Percentiles rank a stretch among this genome's conserved stretches.
phyloP scores from a whole-genome alignment of 2,113 vertebrate species.

The Cebus imitator region DNA sequence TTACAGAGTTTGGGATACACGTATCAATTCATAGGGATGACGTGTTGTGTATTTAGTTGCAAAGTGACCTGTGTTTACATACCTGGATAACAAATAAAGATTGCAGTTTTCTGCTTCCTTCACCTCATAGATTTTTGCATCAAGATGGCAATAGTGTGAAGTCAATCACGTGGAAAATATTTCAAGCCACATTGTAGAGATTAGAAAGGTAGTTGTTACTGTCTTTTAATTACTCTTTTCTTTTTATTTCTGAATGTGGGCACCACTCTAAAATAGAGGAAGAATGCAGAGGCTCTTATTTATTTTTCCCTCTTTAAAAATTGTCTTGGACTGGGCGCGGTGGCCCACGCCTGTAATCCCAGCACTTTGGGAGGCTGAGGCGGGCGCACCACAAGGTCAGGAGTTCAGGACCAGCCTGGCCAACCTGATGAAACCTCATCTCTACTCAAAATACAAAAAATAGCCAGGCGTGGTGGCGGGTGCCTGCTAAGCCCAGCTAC shows the following conservation, averaged over 20 bases:
- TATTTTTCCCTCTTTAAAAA: background rate
- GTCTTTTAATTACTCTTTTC: background rate
- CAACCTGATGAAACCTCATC: too few relatives aligned
- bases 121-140: conserved; percentile 46
- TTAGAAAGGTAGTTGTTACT: background rate
- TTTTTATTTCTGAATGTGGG: background rate
- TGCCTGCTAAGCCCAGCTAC: too few relatives aligned
- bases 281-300: background rate
- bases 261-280: background rate
- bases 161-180: conserved; percentile 6
- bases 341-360: too few relatives aligned
- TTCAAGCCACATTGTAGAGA: conserved; percentile 39
- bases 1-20: background rate
- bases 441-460: too few relatives aligned
- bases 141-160: background rate
- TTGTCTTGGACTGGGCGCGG: background rate
- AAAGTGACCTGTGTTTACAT: background rate
- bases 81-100: background rate
- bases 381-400: too few relatives aligned
- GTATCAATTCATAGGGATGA: background rate
- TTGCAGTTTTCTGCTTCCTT: conserved; percentile 6
- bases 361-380: too few relatives aligned
- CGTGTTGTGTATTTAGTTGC: background rate
- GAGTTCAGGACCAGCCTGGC: too few relatives aligned
- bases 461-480: too few relatives aligned